Evolutionary conservation across 2,888 invertebrate species (phyloP), one percentile per base, ranked within the genome.

Genomic region (Lamellibrachia satsuma): DNA sequence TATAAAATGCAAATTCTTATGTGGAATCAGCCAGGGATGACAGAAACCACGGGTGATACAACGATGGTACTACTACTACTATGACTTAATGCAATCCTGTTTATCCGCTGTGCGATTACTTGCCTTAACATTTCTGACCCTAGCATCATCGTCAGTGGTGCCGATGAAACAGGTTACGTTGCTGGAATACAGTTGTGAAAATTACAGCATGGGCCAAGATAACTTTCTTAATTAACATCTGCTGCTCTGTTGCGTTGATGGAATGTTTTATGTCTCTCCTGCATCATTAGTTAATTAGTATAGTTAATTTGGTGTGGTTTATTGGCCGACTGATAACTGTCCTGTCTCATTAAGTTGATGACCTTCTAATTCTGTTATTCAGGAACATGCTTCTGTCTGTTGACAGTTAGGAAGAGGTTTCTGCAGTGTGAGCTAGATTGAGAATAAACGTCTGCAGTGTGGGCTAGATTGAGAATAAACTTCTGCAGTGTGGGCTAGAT

Each of bases 231-330:
- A 75, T 75, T 75, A 75, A 75, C 75, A 75, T 75, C 75, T 75
- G 75, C 75, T 22, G 75, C 75, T 22, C 75, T 75, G 15, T 75
- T 75, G 75, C 75, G 22, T 75, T 75, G 75, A 75, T 75, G 75
- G 75, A 75, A 75, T 75, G 75, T 75, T 75, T 75, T 75, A 75
- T 75, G 75, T 75, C 75, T 4, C 75, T 15, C 6, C n/a, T 15
- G 22, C 75, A n/a, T 75, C 75, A 75, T 75, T 75, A 75, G n/a
- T 75, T 75, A 75, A 75, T 75, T 75, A 75, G 75, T 75, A 75
- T 75, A 75, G 75, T 75, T 22, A 75, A 75, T 75, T 75, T 75
- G 15, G 22, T 75, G 75, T 75, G 75, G 75, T 75, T 75, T 75
- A 75, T 75, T 75, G 75, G 22, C n/a, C 3, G 15, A 75, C 22